These are phyloP conservation scores for Spea bombifrons DNA, from an alignment of 2,113 vertebrate genomes.

Conservation along the genomic window DNA sequence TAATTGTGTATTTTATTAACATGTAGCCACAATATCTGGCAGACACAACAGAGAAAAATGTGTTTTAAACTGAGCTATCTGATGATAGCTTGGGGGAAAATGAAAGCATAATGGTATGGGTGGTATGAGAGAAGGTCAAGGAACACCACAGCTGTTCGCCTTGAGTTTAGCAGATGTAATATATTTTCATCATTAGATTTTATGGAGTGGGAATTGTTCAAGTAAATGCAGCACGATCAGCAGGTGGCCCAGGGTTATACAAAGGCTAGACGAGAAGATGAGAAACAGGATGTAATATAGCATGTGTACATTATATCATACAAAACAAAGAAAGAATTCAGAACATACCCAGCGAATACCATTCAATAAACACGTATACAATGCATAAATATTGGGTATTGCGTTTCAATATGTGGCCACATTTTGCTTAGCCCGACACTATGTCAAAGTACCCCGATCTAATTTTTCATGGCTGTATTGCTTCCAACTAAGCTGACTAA, in stretches of 20 bases:
- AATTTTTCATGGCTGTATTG: too few species aligned
- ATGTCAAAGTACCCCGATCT: too few species aligned
- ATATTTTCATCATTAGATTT: slow-evolving; percentile 27
- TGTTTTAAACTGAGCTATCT: not conserved
- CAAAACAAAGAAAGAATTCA: too few species aligned
- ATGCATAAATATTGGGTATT: too few species aligned
- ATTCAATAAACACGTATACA: too few species aligned
- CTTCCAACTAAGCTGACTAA: too few species aligned
- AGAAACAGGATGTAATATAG: not conserved
- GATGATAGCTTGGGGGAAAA: slow-evolving; percentile 7
- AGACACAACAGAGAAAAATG: not conserved
- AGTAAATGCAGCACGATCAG: slow-evolving; percentile 26
- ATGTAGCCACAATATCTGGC: not conserved
- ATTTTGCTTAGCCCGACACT: too few species aligned
- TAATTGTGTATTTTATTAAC: not conserved
- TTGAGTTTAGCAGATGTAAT: slow-evolving; percentile 30
- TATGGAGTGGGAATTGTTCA: slow-evolving; percentile 14
- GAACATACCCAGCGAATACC: too few species aligned
- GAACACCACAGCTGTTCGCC: slow-evolving; percentile 19
- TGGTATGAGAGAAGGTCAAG: slow-evolving; percentile 13
- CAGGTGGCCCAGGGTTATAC: slow-evolving; percentile 35
- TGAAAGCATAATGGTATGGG: slow-evolving; percentile 21
- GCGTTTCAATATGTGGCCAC: too few species aligned
- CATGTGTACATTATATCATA: too few species aligned
- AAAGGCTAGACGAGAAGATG: not conserved